These are phyloP conservation scores for Furcula furcula DNA, from an alignment of 2,888 invertebrate genomes.

Conservation along the genomic window DNA sequence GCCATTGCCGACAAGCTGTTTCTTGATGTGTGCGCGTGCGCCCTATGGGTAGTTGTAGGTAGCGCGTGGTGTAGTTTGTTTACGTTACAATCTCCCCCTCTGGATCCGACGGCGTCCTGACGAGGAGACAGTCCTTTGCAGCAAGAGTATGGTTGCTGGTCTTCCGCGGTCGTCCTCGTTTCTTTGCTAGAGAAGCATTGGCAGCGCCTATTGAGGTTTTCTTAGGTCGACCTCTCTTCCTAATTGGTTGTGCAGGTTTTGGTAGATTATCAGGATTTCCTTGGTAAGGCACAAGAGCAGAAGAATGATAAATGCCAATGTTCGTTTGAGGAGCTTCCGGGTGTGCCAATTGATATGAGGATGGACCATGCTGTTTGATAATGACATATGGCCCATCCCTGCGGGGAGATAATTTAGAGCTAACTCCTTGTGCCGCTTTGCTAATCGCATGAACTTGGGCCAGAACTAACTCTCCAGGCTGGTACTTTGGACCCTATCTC, in stretches of 20 bases:
- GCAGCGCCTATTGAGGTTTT: slow-evolving; percentile 3
- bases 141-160: background rate
- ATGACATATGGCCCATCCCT: slow-evolving; percentile 5
- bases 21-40: too few species aligned
- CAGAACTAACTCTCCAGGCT: slow-evolving; percentile 7
- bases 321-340: slow-evolving; percentile 2
- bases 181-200: background rate
- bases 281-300: slow-evolving; percentile 11
- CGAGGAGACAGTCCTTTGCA: slow-evolving; percentile 6
- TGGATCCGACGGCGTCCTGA: slow-evolving; percentile 14
- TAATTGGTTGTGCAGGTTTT: slow-evolving; percentile 11
- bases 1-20: too few species aligned
- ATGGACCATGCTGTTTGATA: background rate
- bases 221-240: slow-evolving; percentile 15
- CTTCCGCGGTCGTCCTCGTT: background rate
- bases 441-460: background rate
- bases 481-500: slow-evolving; percentile 5
- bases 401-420: slow-evolving; percentile 1
- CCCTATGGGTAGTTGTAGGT: too few species aligned
- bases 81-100: slow-evolving; percentile 14
- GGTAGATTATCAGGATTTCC: slow-evolving; percentile 2
- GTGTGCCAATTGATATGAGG: slow-evolving; percentile 5
- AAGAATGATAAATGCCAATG: slow-evolving; percentile 18
- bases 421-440: slow-evolving; percentile 1
- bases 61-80: too few species aligned